A percentile compares a stretch with the other conserved stretches of the same genome.
Conservation (phyloP, 2,113 vertebrate genomes). For the Lanius ludovicianus region DNA sequence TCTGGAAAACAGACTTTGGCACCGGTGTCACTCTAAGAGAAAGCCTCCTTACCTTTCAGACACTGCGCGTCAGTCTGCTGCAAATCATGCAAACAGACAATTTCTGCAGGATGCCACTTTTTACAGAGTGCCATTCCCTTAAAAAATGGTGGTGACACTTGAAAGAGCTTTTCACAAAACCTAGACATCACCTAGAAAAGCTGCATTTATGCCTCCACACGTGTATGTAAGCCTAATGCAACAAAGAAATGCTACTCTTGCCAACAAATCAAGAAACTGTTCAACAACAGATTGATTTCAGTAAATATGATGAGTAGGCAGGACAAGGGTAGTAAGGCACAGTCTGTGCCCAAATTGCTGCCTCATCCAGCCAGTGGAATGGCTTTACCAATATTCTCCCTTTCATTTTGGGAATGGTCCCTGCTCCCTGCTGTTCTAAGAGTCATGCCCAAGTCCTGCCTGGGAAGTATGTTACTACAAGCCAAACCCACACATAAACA, state of each 20-base stretch:
- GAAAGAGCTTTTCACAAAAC: not conserved
- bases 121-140: not conserved
- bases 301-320: fast-evolving
- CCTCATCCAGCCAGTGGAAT: not conserved
- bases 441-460: not conserved
- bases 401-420: not conserved
- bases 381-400: not conserved
- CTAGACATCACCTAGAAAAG: not conserved
- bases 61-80: not conserved
- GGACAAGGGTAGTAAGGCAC: not conserved
- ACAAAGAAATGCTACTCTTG: not conserved
- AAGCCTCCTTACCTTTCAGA: not conserved
- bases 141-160: not conserved
- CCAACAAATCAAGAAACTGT: not conserved
- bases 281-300: not conserved
- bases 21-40: not conserved
- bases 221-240: not conserved
- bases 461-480: not conserved
- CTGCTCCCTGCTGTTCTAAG: not conserved
- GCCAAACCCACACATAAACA: not conserved
- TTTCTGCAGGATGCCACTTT: not conserved
- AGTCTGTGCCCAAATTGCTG: not conserved
- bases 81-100: not conserved
- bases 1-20: not conserved
- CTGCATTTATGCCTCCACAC: not conserved